Base-by-base conservation (phyloP, 2,797 vertebrate species). In the Psittacula derbiana region DNA sequence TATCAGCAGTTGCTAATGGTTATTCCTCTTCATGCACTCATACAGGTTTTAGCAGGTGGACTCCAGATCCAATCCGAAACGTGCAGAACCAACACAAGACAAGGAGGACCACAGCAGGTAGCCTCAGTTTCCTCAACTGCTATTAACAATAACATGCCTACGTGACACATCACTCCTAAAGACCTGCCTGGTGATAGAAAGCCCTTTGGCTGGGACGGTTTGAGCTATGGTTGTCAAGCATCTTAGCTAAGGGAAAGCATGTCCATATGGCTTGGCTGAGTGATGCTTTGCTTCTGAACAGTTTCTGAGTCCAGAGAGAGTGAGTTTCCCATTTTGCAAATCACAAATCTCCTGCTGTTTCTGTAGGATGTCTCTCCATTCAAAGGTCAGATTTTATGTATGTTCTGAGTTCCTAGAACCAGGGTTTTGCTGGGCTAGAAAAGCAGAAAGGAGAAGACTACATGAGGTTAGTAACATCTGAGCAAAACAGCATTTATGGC, bases 391-490 rank as follows among this genome's bases (percentile, higher is more conserved):
- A 62, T 80, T 92, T 88, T 43, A 43, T 13, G 0, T 50, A 25
- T 65, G 84, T 92, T 65, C 46, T 62, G 74, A 73, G 78, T n/a
- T 90, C 60, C 58, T 36, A 43, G 80, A 93, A 66, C 52, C 67
- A 53, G 57, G 16, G 64, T 75, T 49, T 44, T 91, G 86, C 88
- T 66, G 46, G 58, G 40, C 61, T 66, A 70, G 82, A 73, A 84
- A 84, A 70, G 71, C 67, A 88, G 87, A 55, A 79, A 70, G 60
- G 18, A 86, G 61, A 80, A 61, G 61, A 50, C 71, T 49, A 5
- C 80, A 52, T 69, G 81, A 90, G 71, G 83, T 86, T 93, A 88
- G 66, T 40, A 94, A 79, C 60, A 85, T 92, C 64, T 80, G 70
- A 95, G 78, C 44, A 64, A 93, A 95, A 76, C n/a, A 73, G 49